Evolutionary conservation across 2,888 invertebrate species (phyloP), one percentile per base, ranked within the genome.

Genomic region (Folsomia manolachei): DNA sequence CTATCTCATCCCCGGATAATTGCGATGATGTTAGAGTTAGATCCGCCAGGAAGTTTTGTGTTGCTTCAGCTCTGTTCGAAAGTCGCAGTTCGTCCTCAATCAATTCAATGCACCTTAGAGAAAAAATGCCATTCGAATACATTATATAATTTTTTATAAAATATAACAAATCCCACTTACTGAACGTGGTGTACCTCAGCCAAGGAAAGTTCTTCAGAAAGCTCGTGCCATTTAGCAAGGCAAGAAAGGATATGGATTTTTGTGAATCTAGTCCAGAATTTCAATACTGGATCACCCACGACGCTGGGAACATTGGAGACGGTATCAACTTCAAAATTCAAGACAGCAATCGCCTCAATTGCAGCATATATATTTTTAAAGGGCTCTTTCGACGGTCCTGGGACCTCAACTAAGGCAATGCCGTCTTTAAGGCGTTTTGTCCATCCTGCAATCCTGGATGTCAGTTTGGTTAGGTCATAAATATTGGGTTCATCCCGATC

Each of bases 211-310:
- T 80, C 78, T 24, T 80, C 80, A 51, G 75, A 78, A 2, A 71
- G 67, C 63, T 80, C 80, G 62, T 75, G 69, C 79, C 79, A 80
- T 63, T 80, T 80, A 2, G 80, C 80, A 25, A 80, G 26, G 0
- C 76, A 72, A 14, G 80, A 80, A n/a, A 71, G 68, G 25, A 76
- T 73, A 65, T 80, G 80, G 23, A 80, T 75, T 21, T 72, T 25
- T 7, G 77, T 70, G 64, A 80, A 79, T 62, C 74, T 71, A 1
- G 78, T 62, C 66, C 75, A 71, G 63, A 77, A 77, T 53, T 63
- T 70, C 11, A 71, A 19, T 2, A 65, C 52, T 11, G 63, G 63
- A 21, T 23, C 53, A 23, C 63, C 65, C n/a, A 65, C 27, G 1
- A 67, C 68, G 60, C 63, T 66, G n/a, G 27, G 62, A 2, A 26